These are phyloP conservation scores for Lamellibrachia luymesi DNA, from an alignment of 1,140 invertebrate genomes.

Conservation along the genomic window DNA sequence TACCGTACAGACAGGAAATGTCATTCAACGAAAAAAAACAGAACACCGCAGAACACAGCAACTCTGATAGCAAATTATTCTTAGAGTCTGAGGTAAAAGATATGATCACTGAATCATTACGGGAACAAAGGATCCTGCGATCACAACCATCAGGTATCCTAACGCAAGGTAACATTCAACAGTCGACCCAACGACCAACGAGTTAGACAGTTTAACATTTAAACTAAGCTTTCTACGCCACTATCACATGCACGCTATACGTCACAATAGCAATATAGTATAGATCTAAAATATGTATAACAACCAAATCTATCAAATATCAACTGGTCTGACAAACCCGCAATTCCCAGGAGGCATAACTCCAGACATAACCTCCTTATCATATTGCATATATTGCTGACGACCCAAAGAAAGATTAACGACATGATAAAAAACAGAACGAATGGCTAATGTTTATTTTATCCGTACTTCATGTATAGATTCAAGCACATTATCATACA, in stretches of 20 bases:
- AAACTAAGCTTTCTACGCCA: background rate
- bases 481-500: background rate
- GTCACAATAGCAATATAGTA: background rate
- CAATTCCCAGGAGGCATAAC: background rate
- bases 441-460: background rate
- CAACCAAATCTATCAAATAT: too few relatives aligned
- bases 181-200: too few relatives aligned
- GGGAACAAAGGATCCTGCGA: too few relatives aligned
- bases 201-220: background rate
- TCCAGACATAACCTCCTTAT: background rate
- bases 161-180: too few relatives aligned
- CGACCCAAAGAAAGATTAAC: background rate
- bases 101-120: too few relatives aligned
- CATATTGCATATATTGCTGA: background rate
- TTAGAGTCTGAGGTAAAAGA: too few relatives aligned
- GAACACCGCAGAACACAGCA: too few relatives aligned
- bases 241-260: background rate
- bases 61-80: too few relatives aligned
- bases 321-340: too few relatives aligned
- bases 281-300: background rate
- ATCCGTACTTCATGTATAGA: background rate
- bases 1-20: too few relatives aligned
- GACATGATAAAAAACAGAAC: background rate
- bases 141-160: too few relatives aligned
- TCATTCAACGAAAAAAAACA: too few relatives aligned